Evolutionary conservation across 2,888 invertebrate species (phyloP).

Genomic region (Mayetiola destructor): DNA sequence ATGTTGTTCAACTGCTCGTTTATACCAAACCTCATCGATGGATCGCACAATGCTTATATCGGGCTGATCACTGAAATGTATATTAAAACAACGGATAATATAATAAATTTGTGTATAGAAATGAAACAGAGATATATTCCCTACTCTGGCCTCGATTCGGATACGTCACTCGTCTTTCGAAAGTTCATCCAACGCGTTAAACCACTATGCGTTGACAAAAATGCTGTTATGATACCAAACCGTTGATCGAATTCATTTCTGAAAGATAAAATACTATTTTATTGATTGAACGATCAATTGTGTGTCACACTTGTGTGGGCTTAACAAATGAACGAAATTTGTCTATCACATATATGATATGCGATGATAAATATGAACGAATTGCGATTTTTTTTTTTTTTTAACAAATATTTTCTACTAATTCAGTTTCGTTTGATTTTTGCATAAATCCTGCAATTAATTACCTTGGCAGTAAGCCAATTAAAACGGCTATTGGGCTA

Average conservation of each 20-base stretch:
- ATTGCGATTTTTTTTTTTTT: neutral
- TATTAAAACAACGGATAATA: neutral
- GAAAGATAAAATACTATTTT: conserved; percentile 20
- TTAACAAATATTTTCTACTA: neutral
- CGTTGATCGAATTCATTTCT: conserved; percentile 72
- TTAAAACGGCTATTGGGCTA: conserved; percentile 83
- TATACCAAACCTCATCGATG: conserved; percentile 81
- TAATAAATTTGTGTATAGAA: neutral
- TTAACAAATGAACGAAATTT: too few species aligned
- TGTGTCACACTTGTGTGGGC: neutral
- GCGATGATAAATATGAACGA: too few species aligned
- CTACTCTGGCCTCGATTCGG: conserved; percentile 33
- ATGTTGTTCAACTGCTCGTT: conserved; percentile 74
- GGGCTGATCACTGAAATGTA: conserved; percentile 35
- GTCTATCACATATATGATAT: too few species aligned
- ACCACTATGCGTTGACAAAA: conserved; percentile 81
- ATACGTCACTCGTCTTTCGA: conserved; percentile 33
- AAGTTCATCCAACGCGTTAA: conserved; percentile 78
- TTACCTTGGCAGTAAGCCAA: conserved; percentile 89
- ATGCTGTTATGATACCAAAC: conserved; percentile 71
- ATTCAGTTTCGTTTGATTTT: neutral
- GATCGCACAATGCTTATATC: conserved; percentile 59
- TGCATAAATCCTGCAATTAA: conserved; percentile 37
- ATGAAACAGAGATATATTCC: too few species aligned
- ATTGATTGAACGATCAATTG: neutral